Evolutionary conservation across 1,140 invertebrate species (phyloP).

Genomic region (Gonioctena quinquepunctata): DNA sequence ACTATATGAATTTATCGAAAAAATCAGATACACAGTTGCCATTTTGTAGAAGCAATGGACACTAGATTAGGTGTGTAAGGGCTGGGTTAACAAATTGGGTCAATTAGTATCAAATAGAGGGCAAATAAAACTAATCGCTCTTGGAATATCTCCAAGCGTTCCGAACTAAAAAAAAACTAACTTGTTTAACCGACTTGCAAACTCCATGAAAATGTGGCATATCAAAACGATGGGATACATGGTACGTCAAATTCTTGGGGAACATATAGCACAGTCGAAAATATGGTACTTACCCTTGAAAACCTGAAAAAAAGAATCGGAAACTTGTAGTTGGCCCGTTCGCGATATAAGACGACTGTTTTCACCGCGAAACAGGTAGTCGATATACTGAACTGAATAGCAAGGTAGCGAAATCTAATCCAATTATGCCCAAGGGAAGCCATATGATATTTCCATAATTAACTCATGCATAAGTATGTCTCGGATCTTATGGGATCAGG

Average conservation of each 20-base stretch:
- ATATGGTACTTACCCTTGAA: not conserved
- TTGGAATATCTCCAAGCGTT: conserved; percentile 1
- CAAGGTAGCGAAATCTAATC: not conserved
- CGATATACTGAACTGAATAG: conserved; percentile 11
- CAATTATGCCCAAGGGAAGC: conserved; percentile 18
- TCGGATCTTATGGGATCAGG: not conserved
- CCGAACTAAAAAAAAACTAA: conserved; percentile 28
- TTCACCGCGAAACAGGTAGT: not conserved
- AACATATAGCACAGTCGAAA: not conserved
- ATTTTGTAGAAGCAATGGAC: conserved; percentile 12
- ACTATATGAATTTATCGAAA: not conserved
- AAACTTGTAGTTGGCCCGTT: no score
- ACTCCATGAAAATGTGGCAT: conserved; percentile 42
- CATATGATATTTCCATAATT: conserved; percentile 27
- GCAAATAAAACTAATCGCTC: not conserved
- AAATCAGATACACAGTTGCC: conserved; percentile 5
- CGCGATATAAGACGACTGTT: not conserved
- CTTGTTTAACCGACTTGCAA: conserved; percentile 39
- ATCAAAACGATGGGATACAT: conserved; percentile 34
- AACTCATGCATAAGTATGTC: conserved; percentile 13
- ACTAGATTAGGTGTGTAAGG: not conserved
- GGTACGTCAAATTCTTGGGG: not conserved
- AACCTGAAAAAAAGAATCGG: not conserved
- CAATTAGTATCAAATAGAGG: not conserved
- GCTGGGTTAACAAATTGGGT: not conserved